Evolutionary conservation across 2,113 vertebrate species (phyloP).

Genomic region (Sardina pilchardus): DNA sequence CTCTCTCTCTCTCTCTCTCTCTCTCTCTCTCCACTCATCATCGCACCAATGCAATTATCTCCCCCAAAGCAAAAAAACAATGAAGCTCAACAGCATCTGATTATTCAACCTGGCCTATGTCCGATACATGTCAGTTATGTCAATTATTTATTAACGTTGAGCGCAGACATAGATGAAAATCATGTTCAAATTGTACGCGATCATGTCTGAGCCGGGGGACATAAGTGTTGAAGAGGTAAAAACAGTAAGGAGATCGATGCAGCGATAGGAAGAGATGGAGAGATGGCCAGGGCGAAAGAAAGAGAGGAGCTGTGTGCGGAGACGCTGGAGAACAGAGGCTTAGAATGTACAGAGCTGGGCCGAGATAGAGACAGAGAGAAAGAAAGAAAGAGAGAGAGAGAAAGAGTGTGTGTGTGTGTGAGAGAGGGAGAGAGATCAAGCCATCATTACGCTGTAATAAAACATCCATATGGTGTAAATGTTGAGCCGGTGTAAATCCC

Average conservation of each 20-base stretch:
- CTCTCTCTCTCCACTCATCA: conserved; percentile 59
- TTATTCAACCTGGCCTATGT: neutral
- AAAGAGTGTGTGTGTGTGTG: conserved; percentile 42
- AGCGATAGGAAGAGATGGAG: too few species aligned
- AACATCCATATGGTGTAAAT: conserved; percentile 91
- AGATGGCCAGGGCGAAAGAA: conserved; percentile 4
- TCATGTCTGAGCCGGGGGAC: neutral
- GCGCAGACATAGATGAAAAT: neutral
- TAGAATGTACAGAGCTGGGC: neutral
- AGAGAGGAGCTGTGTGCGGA: conserved; percentile 38
- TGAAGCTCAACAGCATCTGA: neutral
- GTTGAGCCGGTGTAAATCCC: conserved; percentile 86
- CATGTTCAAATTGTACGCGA: neutral
- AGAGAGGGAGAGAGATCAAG: conserved; percentile 54
- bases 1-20: conserved; percentile 56
- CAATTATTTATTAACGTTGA: neutral
- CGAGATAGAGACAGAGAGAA: neutral
- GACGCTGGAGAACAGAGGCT: neutral
- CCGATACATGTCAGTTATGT: neutral
- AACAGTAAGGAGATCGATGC: neutral
- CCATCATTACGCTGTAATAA: conserved; percentile 80
- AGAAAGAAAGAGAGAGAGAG: neutral
- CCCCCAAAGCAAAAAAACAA: conserved; percentile 21
- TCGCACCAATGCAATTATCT: conserved; percentile 72
- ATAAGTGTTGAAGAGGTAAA: neutral